Percentiles rank a stretch among this genome's conserved stretches.
phyloP scores from a whole-genome alignment of 2,888 invertebrate species.

The Chymomyza procnemis region DNA sequence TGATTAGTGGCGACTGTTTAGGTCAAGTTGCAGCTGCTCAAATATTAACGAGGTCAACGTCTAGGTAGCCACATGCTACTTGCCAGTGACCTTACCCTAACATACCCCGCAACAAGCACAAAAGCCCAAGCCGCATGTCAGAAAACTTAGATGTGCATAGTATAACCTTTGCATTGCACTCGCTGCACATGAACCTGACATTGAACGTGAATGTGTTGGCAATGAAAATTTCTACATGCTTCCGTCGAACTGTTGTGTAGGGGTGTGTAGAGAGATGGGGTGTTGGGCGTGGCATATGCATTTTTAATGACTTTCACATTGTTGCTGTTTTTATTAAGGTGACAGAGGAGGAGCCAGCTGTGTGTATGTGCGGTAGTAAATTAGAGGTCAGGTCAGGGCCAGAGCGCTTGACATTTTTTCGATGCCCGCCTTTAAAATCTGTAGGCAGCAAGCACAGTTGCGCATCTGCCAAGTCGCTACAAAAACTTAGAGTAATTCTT shows the following conservation, averaged over 20 bases:
- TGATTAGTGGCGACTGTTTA: neutral
- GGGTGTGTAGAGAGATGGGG: neutral
- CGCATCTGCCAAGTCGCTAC: too few species aligned
- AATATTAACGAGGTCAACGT: neutral
- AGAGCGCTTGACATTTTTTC: constrained; percentile 69
- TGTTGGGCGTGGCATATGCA: constrained; percentile 12
- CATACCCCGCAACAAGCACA: neutral
- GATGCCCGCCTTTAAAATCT: constrained; percentile 32
- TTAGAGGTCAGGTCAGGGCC: constrained; percentile 74
- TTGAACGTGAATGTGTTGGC: constrained; percentile 68
- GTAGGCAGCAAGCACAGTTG: neutral
- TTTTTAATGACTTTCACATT: constrained; percentile 18
- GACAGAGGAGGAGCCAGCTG: neutral
- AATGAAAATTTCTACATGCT: constrained; percentile 56
- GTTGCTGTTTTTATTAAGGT: constrained; percentile 13
- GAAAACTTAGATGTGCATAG: neutral
- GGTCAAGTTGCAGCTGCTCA: neutral
- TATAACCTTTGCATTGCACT: constrained; percentile 44
- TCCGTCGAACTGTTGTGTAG: constrained; percentile 19
- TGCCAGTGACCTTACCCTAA: neutral
- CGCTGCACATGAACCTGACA: constrained; percentile 65
- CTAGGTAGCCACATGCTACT: neutral
- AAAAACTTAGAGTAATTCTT: too few species aligned
- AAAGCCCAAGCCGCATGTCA: neutral
- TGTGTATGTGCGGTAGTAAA: constrained; percentile 23